These are phyloP conservation scores for Caenorhabditis zanzibari DNA, from an alignment of 2,888 invertebrate species.

Conservation along the genomic window DNA sequence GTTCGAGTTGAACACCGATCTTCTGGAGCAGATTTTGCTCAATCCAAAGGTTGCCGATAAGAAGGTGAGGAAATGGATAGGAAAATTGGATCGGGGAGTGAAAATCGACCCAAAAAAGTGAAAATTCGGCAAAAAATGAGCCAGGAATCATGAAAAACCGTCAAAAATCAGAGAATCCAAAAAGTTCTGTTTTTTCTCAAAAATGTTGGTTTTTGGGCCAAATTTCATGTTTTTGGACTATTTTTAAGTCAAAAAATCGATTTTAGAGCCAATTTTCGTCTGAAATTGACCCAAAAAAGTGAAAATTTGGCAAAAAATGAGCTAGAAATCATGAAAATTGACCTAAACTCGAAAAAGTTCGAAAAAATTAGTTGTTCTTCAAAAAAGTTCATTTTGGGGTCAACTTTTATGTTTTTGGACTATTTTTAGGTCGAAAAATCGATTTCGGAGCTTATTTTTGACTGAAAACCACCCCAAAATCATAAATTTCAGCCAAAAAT, in stretches of 20 bases:
- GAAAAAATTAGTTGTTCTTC: no score
- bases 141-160: not conserved
- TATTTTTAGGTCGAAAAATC: not conserved
- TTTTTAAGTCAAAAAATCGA: not conserved
- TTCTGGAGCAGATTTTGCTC: conserved; percentile 85
- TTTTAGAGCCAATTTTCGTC: no score
- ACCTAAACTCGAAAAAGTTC: no score
- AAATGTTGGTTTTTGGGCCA: not conserved
- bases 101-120: not conserved
- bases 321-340: not conserved
- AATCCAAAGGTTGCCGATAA: conserved; percentile 79
- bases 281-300: not conserved
- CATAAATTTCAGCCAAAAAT: not conserved
- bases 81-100: not conserved
- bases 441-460: not conserved
- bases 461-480: not conserved
- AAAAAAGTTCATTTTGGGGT: not conserved
- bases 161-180: not conserved
- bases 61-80: conserved; percentile 64
- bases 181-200: not conserved
- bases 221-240: not conserved
- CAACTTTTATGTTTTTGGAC: not conserved
- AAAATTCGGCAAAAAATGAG: not conserved
- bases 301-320: not conserved
- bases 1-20: conserved; percentile 67